These are phyloP conservation scores for Brachionus rotundiformis DNA, from an alignment of 1,140 invertebrate genomes.

Conservation along the genomic window DNA sequence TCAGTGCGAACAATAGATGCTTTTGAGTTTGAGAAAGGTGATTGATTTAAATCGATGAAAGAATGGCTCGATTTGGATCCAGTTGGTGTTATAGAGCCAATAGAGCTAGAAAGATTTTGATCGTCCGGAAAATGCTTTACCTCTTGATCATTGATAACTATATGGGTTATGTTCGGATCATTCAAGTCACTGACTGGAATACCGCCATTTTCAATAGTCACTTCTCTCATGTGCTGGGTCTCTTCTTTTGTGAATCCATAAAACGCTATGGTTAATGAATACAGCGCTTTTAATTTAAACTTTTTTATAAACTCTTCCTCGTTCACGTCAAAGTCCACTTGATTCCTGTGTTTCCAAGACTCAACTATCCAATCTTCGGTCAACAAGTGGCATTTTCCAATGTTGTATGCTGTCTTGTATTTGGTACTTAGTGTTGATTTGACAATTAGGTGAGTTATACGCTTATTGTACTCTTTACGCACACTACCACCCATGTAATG, in stretches of 20 bases:
- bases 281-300: slow-evolving; percentile 82
- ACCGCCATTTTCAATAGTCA: slow-evolving; percentile 77
- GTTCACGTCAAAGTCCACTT: slow-evolving; percentile 71
- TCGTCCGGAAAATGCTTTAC: slow-evolving; percentile 55
- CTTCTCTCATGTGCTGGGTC: slow-evolving; percentile 83
- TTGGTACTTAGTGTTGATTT: slow-evolving; percentile 82
- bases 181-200: slow-evolving; percentile 74
- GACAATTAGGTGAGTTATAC: slow-evolving; percentile 88
- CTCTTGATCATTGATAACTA: slow-evolving; percentile 70
- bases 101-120: slow-evolving; percentile 42
- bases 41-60: slow-evolving; percentile 60
- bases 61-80: slow-evolving; percentile 55
- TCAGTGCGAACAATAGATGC: slow-evolving; percentile 49
- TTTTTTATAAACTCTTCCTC: slow-evolving; percentile 67
- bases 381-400: slow-evolving; percentile 80
- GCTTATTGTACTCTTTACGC: slow-evolving; percentile 79
- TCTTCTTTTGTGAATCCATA: slow-evolving; percentile 84
- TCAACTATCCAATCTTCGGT: slow-evolving; percentile 80
- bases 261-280: slow-evolving; percentile 81
- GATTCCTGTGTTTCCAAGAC: slow-evolving; percentile 75
- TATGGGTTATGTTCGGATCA: slow-evolving; percentile 81
- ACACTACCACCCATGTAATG: slow-evolving; percentile 93
- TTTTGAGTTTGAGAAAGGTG: background rate
- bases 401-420: slow-evolving; percentile 76
- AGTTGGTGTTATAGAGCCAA: slow-evolving; percentile 54